Evolutionary conservation across 2,888 invertebrate species (phyloP), one percentile per base, ranked within the genome.

Genomic region (Parasteatoda lunata): DNA sequence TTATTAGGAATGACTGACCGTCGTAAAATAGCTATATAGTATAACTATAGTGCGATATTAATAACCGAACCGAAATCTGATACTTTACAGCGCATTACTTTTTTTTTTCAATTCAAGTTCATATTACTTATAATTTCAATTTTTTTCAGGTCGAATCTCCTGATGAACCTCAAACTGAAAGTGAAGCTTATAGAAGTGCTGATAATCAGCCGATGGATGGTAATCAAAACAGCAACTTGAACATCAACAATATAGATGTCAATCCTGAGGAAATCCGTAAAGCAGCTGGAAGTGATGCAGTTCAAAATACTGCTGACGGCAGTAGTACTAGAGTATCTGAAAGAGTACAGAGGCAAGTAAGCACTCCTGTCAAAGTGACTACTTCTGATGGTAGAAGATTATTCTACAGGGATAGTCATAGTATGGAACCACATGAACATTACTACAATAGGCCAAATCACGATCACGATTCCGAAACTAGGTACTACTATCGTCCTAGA

Each of bases 221-320:
- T 13, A 49, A 48, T 0, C 30, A 64, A 47, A 72, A 80, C 8
- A 72, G 73, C 73, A 30, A 9, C n/a, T 15, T 80, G 49, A 86
- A 70, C 30, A 52, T 86, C 15, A 66, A 81, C 49, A 85, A 80
- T 51, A 85, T 85, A 15, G 85, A 86, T 30, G 80, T 86, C 7
- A 76, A 80, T 54, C 85, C 85, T 3, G 72, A 81, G 11, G 72
- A 80, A 9, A 86, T 86, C 66, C 71, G 85, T 9, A 64, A n/a
- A 3, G 69, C 77, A 3, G 69, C 84, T 54, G 73, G 73, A 65
- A 45, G 15, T 9, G 48, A 45, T 3, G 9, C 59, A 3, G 59
- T 64, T 2, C 15, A 49, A 13, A 51, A 80, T 9, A 65, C 76
- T 3, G 70, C 77, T 3, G 80, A 69, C 4, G 72, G 49, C 1